These are phyloP conservation scores for Corythornis vintsioides DNA, from an alignment of 2,113 vertebrate genomes.

Conservation along the genomic window DNA sequence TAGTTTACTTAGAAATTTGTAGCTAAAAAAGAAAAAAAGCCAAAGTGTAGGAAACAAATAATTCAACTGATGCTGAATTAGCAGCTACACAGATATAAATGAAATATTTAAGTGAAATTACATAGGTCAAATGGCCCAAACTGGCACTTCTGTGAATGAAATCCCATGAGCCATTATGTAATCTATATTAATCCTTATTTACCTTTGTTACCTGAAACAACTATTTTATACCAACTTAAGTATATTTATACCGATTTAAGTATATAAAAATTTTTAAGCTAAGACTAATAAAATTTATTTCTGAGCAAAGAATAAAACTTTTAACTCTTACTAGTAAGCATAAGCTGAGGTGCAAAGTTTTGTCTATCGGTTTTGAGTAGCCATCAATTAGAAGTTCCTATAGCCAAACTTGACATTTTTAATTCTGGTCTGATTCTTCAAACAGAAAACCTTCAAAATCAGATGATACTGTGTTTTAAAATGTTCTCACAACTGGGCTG, in stretches of 20 bases:
- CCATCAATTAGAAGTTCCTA: not conserved
- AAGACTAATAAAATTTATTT: not conserved
- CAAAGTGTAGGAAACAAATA: not conserved
- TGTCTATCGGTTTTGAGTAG: not conserved
- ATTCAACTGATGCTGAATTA: not conserved
- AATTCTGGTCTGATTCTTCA: not conserved
- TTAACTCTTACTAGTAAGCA: not conserved
- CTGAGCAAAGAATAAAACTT: not conserved
- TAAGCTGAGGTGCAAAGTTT: not conserved
- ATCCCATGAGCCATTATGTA: not conserved
- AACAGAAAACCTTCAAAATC: not conserved
- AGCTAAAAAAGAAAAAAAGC: not conserved
- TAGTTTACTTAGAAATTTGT: rapidly evolving
- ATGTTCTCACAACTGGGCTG: not conserved
- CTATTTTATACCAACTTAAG: not conserved
- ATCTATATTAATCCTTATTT: not conserved
- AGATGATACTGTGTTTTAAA: not conserved
- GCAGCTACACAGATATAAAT: not conserved
- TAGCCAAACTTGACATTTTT: not conserved
- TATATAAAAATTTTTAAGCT: not conserved
- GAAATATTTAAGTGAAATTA: not conserved
- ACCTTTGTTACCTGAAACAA: not conserved
- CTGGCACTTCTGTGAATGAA: not conserved
- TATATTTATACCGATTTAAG: not conserved
- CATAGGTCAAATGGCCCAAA: not conserved